phyloP scores from a whole-genome alignment of 1,140 invertebrate species.

The Bombus pyrosoma region DNA sequence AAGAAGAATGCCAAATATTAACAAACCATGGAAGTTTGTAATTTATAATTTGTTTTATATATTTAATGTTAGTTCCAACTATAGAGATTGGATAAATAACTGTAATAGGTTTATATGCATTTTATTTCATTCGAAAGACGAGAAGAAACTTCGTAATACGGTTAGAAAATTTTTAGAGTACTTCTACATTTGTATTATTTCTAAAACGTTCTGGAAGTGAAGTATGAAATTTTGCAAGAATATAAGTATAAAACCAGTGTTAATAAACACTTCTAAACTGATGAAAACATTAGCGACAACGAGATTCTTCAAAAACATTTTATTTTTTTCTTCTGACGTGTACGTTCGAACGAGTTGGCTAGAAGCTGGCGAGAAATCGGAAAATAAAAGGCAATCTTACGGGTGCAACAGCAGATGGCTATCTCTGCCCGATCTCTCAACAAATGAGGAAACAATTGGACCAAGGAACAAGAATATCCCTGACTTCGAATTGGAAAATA shows the following conservation, averaged over 20 bases:
- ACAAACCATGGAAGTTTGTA: no score
- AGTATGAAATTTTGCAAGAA: not conserved
- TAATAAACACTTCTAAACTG: not conserved
- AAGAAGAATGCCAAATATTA: no score
- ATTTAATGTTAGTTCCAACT: no score
- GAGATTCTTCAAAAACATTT: slow-evolving; percentile 25
- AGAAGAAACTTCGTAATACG: not conserved
- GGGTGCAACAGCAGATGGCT: slow-evolving; percentile 25
- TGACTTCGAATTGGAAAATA: slow-evolving; percentile 34
- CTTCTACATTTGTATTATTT: not conserved
- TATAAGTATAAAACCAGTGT: not conserved
- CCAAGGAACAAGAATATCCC: slow-evolving; percentile 22
- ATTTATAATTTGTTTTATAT: no score
- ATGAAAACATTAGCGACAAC: not conserved
- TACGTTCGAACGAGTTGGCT: slow-evolving; percentile 10
- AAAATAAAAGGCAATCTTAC: slow-evolving; percentile 59
- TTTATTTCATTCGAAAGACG: not conserved
- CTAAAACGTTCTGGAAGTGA: not conserved
- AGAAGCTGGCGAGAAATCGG: slow-evolving; percentile 40
- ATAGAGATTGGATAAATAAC: no score
- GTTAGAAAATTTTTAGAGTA: not conserved
- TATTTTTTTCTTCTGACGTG: slow-evolving; percentile 23
- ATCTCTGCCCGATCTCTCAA: not conserved
- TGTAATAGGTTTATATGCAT: not conserved
- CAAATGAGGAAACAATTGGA: slow-evolving; percentile 40